These are phyloP conservation scores for Hipposideros armiger DNA, from an alignment of 2,113 vertebrate species.

Conservation along the genomic window DNA sequence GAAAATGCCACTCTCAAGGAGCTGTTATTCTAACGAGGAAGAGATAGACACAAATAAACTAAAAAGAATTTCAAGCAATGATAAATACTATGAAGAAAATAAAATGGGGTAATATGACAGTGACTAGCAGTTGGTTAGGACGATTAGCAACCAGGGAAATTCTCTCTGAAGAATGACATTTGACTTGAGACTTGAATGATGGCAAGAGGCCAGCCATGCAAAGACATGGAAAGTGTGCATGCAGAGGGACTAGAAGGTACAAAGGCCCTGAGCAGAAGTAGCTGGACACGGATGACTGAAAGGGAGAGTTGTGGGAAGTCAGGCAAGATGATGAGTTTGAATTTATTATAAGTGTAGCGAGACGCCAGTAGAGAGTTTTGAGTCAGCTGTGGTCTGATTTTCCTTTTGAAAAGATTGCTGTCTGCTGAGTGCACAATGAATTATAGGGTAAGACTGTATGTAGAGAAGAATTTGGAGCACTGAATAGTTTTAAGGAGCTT, in stretches of 20 bases:
- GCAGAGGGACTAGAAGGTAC: neutral
- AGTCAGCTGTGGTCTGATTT: neutral
- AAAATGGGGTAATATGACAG: neutral
- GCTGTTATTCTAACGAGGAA: neutral
- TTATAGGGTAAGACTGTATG: neutral
- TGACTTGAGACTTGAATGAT: slow-evolving; percentile 7
- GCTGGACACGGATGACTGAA: neutral
- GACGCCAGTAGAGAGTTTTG: neutral
- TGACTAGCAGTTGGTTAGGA: neutral
- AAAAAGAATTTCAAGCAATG: slow-evolving; percentile 23
- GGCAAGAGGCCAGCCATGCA: neutral
- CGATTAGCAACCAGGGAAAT: neutral
- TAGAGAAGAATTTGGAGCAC: neutral
- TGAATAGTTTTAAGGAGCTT: slow-evolving; percentile 3
- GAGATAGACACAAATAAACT: neutral
- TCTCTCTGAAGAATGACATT: neutral
- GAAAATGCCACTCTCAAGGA: neutral
- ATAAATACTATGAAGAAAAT: slow-evolving; percentile 17
- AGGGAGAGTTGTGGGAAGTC: neutral
- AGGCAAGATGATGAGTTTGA: neutral
- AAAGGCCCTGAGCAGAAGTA: neutral
- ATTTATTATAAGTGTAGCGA: neutral
- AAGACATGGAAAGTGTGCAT: neutral
- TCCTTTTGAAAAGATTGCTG: neutral
- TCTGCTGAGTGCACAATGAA: neutral